Conservation (phyloP, 2,113 vertebrate species). For the Antennarius striatus region DNA sequence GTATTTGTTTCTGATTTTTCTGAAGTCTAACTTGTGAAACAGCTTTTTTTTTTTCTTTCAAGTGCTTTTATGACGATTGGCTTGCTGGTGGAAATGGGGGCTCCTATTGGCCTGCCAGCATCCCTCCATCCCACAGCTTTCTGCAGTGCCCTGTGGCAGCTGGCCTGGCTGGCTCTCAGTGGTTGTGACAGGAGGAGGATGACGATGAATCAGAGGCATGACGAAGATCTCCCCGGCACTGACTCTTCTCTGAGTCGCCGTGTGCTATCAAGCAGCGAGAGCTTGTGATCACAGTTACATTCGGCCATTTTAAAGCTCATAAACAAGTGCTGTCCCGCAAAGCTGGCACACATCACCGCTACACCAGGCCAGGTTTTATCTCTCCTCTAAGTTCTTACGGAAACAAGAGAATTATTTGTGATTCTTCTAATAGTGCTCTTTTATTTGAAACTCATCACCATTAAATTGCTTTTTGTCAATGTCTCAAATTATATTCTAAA, state of each 20-base stretch:
- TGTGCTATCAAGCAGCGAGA: constrained; percentile 38
- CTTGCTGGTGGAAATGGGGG: constrained; percentile 1
- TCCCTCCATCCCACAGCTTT: constrained; percentile 35
- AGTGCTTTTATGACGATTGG: constrained; percentile 28
- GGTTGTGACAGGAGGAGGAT: constrained; percentile 51
- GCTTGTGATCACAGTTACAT: constrained; percentile 40
- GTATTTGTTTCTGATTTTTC: too few species aligned
- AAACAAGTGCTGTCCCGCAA: constrained; percentile 28
- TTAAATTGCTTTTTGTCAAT: neutral
- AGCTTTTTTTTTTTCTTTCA: neutral
- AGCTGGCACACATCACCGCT: constrained; percentile 4
- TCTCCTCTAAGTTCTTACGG: neutral
- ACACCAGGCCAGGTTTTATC: constrained; percentile 2
- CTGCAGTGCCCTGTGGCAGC: constrained; percentile 49
- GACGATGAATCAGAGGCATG: constrained; percentile 68
- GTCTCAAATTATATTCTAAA: neutral
- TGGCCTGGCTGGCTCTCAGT: constrained; percentile 42
- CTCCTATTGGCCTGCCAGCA: constrained; percentile 43
- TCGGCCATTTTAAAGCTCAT: constrained; percentile 43
- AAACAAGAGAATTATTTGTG: neutral
- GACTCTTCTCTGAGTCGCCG: constrained; percentile 40
- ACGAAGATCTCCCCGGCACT: constrained; percentile 52
- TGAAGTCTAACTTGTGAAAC: too few species aligned
- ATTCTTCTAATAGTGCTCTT: neutral
- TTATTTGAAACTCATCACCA: too few species aligned